Evolutionary conservation across 2,888 invertebrate genomes (phyloP), one percentile per base, ranked within the genome.

Genomic region (Clistopyga incitator): DNA sequence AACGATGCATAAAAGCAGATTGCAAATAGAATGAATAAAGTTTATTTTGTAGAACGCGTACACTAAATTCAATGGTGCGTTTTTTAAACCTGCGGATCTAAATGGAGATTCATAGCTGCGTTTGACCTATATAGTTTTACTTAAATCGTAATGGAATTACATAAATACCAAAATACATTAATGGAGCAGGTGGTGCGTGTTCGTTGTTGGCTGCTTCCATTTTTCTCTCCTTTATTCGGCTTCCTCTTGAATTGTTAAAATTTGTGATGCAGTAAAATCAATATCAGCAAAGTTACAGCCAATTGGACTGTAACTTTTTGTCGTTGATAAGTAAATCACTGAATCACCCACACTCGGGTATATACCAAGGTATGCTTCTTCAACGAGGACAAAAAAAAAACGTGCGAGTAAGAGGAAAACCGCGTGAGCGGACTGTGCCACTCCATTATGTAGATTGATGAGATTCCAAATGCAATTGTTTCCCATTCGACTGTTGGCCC

Each of bases 371-470:
- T 8, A 6, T 18, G 25, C 13, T 29, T 47, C 50, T 47, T 50
- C n/a, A 20, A 15, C 25, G n/a, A 29, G 29, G 29, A 29, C 4
- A 29, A 68, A 15, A n/a, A 6, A n/a, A 6, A 6, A 38, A 23
- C 15, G 34, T 18, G 6, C 6, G 54, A 6, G 18, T 6, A n/a
- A 50, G 18, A n/a, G 18, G 25, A 59, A 68, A 75, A 59, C 29
- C 61, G 61, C 70, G 61, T 42, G 61, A 64, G 64, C 61, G 54
- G 68, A 70, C 68, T 29, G 18, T 20, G 54, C 34, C 56, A 65
- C 54, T 72, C 38, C 59, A 59, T 72, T 77, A 81, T 72, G 71
- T 65, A 65, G 59, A 77, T 72, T 77, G 72, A 81, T 71, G 65
- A 77, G 71, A 81, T 65, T 59, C 25, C 25, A 56, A 13, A 18